Conservation (phyloP, 2,797 vertebrate species). For the Cynodonichthys magdalenae region DNA sequence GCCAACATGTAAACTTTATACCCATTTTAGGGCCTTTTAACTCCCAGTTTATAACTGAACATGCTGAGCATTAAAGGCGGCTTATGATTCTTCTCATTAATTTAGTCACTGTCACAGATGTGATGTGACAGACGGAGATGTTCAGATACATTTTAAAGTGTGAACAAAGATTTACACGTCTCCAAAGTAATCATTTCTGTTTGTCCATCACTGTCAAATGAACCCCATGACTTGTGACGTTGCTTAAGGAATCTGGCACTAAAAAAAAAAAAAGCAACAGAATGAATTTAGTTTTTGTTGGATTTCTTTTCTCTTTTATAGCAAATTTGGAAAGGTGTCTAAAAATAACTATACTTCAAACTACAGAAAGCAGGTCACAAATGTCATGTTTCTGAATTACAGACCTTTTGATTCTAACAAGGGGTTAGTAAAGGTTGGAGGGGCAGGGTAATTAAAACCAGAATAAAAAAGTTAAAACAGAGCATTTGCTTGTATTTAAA, state of each 20-base stretch:
- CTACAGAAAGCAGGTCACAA: background rate
- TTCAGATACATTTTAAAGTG: too few species aligned
- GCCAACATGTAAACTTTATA: conserved; percentile 53
- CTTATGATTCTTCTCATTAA: conserved; percentile 21
- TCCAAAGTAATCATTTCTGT: background rate
- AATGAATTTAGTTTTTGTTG: too few species aligned
- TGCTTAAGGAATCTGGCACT: too few species aligned
- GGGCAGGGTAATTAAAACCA: background rate
- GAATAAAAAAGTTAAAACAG: background rate
- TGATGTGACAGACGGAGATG: too few species aligned
- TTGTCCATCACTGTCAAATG: background rate
- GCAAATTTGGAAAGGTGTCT: too few species aligned
- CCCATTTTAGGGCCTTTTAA: conserved; percentile 34
- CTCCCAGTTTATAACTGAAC: conserved; percentile 26
- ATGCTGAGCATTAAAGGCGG: conserved; percentile 17
- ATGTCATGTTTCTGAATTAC: too few species aligned
- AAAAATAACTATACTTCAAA: background rate
- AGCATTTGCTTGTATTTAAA: background rate
- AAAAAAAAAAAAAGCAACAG: too few species aligned
- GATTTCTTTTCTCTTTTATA: too few species aligned
- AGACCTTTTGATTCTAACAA: background rate
- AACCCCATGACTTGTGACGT: too few species aligned
- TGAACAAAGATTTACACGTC: too few species aligned
- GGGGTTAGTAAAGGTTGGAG: background rate
- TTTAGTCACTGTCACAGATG: conserved; percentile 20